phyloP scores from a whole-genome alignment of 2,797 vertebrate genomes.

The Holocentrus rufus region DNA sequence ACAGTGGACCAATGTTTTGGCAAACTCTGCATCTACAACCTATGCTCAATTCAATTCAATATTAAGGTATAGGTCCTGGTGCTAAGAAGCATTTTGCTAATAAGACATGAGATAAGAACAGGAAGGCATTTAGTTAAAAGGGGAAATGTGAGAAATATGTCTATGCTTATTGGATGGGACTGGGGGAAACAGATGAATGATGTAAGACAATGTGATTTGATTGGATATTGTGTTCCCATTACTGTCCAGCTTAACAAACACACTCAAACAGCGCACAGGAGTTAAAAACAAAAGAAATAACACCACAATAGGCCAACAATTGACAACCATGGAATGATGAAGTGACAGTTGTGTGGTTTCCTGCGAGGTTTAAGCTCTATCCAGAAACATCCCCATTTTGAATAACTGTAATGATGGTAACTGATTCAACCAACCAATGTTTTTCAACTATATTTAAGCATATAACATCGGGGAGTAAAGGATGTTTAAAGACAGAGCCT shows the following conservation, averaged over 20 bases:
- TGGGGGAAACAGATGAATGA: neutral
- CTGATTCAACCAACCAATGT: slow-evolving; percentile 2
- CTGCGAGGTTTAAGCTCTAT: slow-evolving; percentile 34
- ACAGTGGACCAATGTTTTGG: slow-evolving; percentile 22
- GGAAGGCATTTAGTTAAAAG: slow-evolving; percentile 62
- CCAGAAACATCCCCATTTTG: slow-evolving; percentile 35
- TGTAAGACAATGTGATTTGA: slow-evolving; percentile 39
- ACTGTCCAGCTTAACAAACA: slow-evolving; percentile 38
- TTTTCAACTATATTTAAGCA: slow-evolving; percentile 3
- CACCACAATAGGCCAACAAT: slow-evolving; percentile 44
- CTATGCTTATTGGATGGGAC: slow-evolving; percentile 20
- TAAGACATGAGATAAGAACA: slow-evolving; percentile 60
- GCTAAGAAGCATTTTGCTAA: slow-evolving; percentile 59
- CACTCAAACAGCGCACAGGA: slow-evolving; percentile 43
- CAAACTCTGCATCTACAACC: slow-evolving; percentile 43
- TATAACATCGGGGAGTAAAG: slow-evolving; percentile 10
- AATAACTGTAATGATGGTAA: slow-evolving; percentile 11
- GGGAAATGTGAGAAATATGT: neutral
- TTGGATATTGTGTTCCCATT: slow-evolving; percentile 22
- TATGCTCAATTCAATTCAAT: slow-evolving; percentile 30
- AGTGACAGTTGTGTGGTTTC: slow-evolving; percentile 33
- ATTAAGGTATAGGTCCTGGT: slow-evolving; percentile 70
- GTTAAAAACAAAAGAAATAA: neutral
- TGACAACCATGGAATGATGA: slow-evolving; percentile 33
- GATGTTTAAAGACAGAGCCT: slow-evolving; percentile 36